Evolutionary conservation across 2,888 invertebrate genomes (phyloP), one percentile per base, ranked within the genome.

Genomic region (Myopa testacea): DNA sequence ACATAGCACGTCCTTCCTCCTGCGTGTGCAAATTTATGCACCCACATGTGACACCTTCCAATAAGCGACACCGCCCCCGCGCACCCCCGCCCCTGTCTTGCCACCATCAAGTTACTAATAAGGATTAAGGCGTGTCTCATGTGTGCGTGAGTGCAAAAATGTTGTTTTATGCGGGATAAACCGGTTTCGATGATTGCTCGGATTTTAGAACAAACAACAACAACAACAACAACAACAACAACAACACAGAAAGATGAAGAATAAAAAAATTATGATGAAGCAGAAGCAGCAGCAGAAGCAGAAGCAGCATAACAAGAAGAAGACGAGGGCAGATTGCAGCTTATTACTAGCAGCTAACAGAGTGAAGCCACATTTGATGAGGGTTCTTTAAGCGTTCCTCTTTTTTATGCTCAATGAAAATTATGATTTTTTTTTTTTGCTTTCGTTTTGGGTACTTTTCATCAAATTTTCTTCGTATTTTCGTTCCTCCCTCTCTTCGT

Each of bases 121-220:
- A 38, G 78, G 78, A 78, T 78, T 76, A 78, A 34, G 76, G 69
- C 16, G 63, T 72, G 76, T 70, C 78, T 55, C 78, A 78, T 79
- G 78, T 79, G 79, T 76, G 34, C 75, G 52, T 71, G 71, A 55
- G 55, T 38, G 77, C 74, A 65, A 75, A 78, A 72, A 73, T 26
- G 55, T 67, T 50, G 62, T 62, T 74, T 62, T 62, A 74, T 45
- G 38, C 67, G 58, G 74, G 78, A 78, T 79, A 75, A 78, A 80
- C 78, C 76, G 62, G 26, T 78, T 78, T 55, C 79, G 73, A 78
- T 80, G 79, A 81, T 81, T 80, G 78, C 79, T 52, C 63, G 81
- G 81, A 71, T 80, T 79, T 80, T 76, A 76, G 71, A 76, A 78
- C 50, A 74, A 58, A 67, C 69, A 65, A 52, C 40, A 65, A 78